Evolutionary conservation across 2,888 invertebrate species (phyloP).

Genomic region (Neoitamus cyanurus): DNA sequence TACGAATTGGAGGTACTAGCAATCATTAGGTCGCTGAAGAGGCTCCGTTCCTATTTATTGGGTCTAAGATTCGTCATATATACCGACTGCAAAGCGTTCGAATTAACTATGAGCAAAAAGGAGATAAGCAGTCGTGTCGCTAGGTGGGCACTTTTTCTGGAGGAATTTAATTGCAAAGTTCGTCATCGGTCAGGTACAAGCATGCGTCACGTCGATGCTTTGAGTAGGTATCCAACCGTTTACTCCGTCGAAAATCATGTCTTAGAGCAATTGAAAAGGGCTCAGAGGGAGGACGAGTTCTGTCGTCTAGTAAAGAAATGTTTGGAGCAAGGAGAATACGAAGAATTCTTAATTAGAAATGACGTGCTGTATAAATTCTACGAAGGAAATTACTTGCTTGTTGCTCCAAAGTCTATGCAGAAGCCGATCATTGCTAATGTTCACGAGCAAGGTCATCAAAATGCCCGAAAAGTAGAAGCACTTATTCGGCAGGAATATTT

Average conservation of each 20-base stretch:
- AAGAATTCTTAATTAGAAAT: background rate
- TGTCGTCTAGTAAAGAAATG: background rate
- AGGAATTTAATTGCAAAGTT: background rate
- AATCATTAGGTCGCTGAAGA: background rate
- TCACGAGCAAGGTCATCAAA: background rate
- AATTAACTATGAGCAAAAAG: background rate
- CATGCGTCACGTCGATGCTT: no score
- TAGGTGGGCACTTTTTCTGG: background rate
- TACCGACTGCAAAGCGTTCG: no score
- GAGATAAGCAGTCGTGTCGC: background rate
- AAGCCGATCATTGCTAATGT: background rate
- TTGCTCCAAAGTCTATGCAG: background rate
- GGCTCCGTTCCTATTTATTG: no score
- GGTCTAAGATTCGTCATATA: no score
- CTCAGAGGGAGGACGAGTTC: background rate
- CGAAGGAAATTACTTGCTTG: background rate
- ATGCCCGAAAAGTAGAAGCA: background rate
- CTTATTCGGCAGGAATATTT: background rate
- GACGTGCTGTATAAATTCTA: background rate
- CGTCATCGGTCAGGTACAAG: no score
- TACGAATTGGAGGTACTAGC: background rate
- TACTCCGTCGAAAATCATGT: background rate
- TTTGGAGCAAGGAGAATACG: background rate
- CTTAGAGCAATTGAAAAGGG: background rate
- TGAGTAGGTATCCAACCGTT: background rate